These are phyloP conservation scores for Drosophila merina DNA, from an alignment of 2,888 invertebrate genomes.

Conservation along the genomic window DNA sequence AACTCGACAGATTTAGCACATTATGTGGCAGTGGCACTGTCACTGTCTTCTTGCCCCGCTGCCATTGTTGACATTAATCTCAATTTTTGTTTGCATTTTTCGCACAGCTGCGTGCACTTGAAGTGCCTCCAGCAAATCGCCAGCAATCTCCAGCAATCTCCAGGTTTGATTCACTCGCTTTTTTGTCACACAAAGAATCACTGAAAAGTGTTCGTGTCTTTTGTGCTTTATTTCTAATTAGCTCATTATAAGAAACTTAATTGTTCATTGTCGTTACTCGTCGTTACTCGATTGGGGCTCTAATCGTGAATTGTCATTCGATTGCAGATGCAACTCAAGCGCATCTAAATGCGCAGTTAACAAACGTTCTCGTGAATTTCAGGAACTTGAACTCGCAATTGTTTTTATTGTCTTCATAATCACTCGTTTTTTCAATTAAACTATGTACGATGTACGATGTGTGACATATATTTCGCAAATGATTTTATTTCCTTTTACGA, in stretches of 20 bases:
- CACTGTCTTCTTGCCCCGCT: slow-evolving; percentile 3
- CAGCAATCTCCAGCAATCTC: slow-evolving; percentile 25
- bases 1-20: slow-evolving; percentile 63
- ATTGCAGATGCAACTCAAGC: slow-evolving; percentile 40
- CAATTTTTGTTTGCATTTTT: slow-evolving; percentile 63
- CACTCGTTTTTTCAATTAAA: neutral
- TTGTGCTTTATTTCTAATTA: slow-evolving; percentile 55
- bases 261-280: slow-evolving; percentile 63
- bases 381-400: slow-evolving; percentile 4
- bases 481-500: slow-evolving; percentile 59
- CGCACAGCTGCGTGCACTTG: slow-evolving; percentile 76
- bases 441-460: slow-evolving; percentile 36
- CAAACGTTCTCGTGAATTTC: slow-evolving; percentile 1
- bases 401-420: neutral
- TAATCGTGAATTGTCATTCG: slow-evolving; percentile 44
- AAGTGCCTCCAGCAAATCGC: slow-evolving; percentile 43
- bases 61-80: slow-evolving; percentile 68
- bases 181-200: slow-evolving; percentile 17
- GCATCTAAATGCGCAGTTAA: slow-evolving; percentile 61
- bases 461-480: slow-evolving; percentile 66
- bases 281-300: slow-evolving; percentile 24
- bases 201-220: slow-evolving; percentile 27
- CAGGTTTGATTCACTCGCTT: slow-evolving; percentile 7
- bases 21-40: slow-evolving; percentile 29
- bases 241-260: slow-evolving; percentile 63